Conservation (phyloP, 2,113 vertebrate species). For the Planiliza haematocheilus region DNA sequence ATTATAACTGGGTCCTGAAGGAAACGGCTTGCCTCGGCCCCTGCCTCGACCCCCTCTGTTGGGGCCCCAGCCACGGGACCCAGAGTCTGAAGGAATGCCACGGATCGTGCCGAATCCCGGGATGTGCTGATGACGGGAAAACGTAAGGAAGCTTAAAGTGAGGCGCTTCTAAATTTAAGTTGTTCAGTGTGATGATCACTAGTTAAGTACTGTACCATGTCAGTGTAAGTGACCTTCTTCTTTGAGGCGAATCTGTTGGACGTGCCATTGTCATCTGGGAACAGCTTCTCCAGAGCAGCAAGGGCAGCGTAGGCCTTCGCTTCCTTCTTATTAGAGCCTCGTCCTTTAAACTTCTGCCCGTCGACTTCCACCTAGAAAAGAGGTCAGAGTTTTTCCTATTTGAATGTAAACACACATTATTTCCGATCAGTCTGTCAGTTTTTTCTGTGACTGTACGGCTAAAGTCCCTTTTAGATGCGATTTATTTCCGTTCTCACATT, state of each 20-base stretch:
- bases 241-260: conserved; percentile 82
- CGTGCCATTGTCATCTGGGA: conserved; percentile 81
- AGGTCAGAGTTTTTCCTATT: not conserved
- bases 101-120: conserved; percentile 89
- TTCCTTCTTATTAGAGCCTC: conserved; percentile 96
- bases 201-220: conserved; percentile 71
- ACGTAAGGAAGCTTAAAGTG: not conserved
- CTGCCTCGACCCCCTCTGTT: conserved; percentile 85
- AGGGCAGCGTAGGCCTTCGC: conserved; percentile 95
- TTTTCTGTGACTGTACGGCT: too few species aligned
- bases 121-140: conserved; percentile 82
- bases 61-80: conserved; percentile 85
- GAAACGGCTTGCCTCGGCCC: conserved; percentile 79
- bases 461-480: not conserved
- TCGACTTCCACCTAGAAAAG: conserved; percentile 92
- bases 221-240: conserved; percentile 87
- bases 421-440: not conserved
- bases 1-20: conserved; percentile 88
- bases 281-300: conserved; percentile 92
- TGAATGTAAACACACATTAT: not conserved
- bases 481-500: too few species aligned
- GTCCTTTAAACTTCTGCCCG: conserved; percentile 94
- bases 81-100: conserved; percentile 78
- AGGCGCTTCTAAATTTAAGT: not conserved
- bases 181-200: not conserved